Percentiles rank a stretch among this genome's conserved stretches.
Conservation (phyloP, 2,888 invertebrate genomes). For the Ligdia adustata region DNA sequence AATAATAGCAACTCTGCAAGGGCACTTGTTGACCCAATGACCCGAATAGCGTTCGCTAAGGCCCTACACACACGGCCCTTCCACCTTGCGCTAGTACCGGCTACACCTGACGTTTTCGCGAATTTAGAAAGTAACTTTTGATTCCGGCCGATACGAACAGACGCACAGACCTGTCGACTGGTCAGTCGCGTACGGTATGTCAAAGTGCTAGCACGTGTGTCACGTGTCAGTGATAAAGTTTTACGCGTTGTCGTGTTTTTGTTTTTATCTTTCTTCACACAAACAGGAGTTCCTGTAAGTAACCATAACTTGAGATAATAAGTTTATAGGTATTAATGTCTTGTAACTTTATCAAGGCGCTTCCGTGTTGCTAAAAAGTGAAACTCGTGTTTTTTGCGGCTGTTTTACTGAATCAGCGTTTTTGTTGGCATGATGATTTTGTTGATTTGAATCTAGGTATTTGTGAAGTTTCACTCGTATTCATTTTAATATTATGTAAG, state of each 20-base stretch:
- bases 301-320: not conserved
- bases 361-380: constrained; percentile 1
- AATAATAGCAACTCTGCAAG: constrained; percentile 9
- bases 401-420: constrained; percentile 33
- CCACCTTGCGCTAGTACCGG: constrained; percentile 1
- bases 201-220: constrained; percentile 57
- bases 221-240: constrained; percentile 21
- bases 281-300: constrained; percentile 32
- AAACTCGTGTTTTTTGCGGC: constrained; percentile 29
- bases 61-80: constrained; percentile 20
- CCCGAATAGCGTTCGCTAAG: constrained; percentile 27
- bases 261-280: constrained; percentile 19
- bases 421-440: no score
- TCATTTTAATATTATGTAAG: not conserved
- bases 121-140: constrained; percentile 80
- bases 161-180: constrained; percentile 47
- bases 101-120: constrained; percentile 53
- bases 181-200: constrained; percentile 68
- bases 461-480: not conserved
- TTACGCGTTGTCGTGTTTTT: constrained; percentile 22
- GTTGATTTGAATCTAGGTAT: constrained; percentile 32
- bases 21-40: constrained; percentile 15
- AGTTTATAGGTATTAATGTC: no score
- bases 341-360: not conserved
- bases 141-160: constrained; percentile 61